A percentile compares a stretch with the other conserved stretches of the same genome.
These are phyloP conservation scores for Myripristis jacobus DNA, from an alignment of 2,797 vertebrate species.

Conservation along the genomic window DNA sequence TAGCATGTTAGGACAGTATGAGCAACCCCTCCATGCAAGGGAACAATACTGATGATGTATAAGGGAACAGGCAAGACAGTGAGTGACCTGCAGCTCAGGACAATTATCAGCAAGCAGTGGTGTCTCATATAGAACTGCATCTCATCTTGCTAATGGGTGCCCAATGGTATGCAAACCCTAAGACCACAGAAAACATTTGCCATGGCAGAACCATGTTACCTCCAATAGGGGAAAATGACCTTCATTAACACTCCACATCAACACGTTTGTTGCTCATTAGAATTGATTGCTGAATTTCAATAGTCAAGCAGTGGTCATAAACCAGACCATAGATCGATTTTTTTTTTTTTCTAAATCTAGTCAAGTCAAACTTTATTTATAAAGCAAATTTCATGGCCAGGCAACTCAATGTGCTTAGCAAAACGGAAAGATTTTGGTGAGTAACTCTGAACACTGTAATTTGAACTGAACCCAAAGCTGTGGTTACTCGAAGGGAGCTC, in stretches of 20 bases:
- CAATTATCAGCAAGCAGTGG: constrained; percentile 78
- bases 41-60: constrained; percentile 72
- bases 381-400: too few species aligned
- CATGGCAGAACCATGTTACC: constrained; percentile 49
- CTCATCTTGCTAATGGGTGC: constrained; percentile 76
- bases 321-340: not conserved
- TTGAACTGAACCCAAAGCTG: not conserved
- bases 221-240: constrained; percentile 43
- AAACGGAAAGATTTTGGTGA: not conserved
- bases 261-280: constrained; percentile 49
- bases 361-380: too few species aligned
- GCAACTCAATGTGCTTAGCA: too few species aligned
- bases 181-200: constrained; percentile 59
- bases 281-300: constrained; percentile 66
- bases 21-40: constrained; percentile 71
- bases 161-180: constrained; percentile 77
- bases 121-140: constrained; percentile 55
- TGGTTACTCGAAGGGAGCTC: constrained; percentile 52
- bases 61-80: constrained; percentile 72
- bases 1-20: constrained; percentile 73
- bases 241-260: constrained; percentile 54
- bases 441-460: not conserved
- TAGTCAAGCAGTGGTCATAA: constrained; percentile 34
- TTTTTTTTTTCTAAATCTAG: too few species aligned
- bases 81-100: constrained; percentile 70